Conservation (phyloP, 2,888 invertebrate genomes). For the Choreutis nemorana region DNA sequence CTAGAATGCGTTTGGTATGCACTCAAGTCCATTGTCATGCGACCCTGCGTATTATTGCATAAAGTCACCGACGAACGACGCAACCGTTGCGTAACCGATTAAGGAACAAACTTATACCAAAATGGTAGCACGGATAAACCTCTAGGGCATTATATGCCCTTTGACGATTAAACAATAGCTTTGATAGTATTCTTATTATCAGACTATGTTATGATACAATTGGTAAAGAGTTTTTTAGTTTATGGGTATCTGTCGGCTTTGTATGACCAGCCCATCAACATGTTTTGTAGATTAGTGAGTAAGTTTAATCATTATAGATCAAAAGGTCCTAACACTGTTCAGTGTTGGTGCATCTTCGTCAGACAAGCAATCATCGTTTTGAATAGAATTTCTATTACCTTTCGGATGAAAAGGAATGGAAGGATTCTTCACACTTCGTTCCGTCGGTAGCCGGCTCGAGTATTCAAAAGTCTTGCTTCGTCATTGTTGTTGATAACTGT, state of each 20-base stretch:
- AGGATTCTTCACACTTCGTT: constrained; percentile 53
- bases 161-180: constrained; percentile 15
- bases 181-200: too few species aligned
- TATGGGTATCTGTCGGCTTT: too few species aligned
- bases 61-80: constrained; percentile 20
- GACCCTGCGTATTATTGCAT: constrained; percentile 34
- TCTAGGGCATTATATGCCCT: constrained; percentile 21
- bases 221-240: too few species aligned
- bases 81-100: constrained; percentile 36
- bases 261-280: too few species aligned
- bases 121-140: constrained; percentile 29
- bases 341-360: constrained; percentile 15
- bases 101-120: constrained; percentile 34
- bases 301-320: constrained; percentile 17
- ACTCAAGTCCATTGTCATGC: constrained; percentile 54
- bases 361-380: constrained; percentile 44
- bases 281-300: too few species aligned
- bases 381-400: constrained; percentile 37
- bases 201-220: too few species aligned
- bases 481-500: constrained; percentile 57
- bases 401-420: constrained; percentile 36
- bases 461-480: constrained; percentile 40
- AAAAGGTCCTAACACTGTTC: too few species aligned
- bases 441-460: constrained; percentile 38
- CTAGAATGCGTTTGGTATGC: constrained; percentile 23